A percentile compares a stretch with the other conserved stretches of the same genome.
phyloP scores from a whole-genome alignment of 2,113 vertebrate genomes.

The Pterocles burchelli region DNA sequence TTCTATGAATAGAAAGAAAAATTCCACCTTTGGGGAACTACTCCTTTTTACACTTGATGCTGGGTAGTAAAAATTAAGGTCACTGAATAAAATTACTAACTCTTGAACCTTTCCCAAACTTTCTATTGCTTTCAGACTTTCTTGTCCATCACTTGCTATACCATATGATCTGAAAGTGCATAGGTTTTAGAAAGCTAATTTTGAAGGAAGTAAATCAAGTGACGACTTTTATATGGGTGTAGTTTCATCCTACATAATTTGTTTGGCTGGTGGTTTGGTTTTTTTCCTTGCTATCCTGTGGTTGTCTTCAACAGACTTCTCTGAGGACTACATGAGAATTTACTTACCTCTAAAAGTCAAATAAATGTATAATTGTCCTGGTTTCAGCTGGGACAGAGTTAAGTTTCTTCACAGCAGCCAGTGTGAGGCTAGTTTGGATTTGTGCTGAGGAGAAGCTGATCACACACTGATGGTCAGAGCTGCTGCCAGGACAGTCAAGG shows the following conservation, averaged over 20 bases:
- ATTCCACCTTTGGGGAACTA: background rate
- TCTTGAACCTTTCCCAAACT: background rate
- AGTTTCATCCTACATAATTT: background rate
- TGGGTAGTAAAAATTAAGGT: background rate
- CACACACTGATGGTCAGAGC: too few relatives aligned
- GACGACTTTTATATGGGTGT: rapidly evolving
- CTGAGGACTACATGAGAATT: background rate
- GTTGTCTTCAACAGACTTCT: background rate
- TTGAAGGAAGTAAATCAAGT: background rate
- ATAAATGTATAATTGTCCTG: background rate
- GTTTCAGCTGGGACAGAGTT: too few relatives aligned
- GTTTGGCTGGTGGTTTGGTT: background rate
- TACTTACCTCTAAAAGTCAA: background rate
- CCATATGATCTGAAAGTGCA: background rate
- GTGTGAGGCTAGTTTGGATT: too few relatives aligned
- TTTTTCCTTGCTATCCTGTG: rapidly evolving
- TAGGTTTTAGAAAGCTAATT: background rate
- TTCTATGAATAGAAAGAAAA: slow-evolving; percentile 2
- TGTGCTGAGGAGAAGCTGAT: too few relatives aligned
- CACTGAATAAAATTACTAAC: background rate
- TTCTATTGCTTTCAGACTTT: background rate
- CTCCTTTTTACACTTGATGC: background rate
- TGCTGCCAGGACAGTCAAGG: too few relatives aligned
- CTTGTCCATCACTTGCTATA: background rate
- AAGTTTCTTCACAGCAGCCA: too few relatives aligned